These are phyloP conservation scores for Pelecanus crispus DNA, from an alignment of 2,113 vertebrate species.

Conservation along the genomic window DNA sequence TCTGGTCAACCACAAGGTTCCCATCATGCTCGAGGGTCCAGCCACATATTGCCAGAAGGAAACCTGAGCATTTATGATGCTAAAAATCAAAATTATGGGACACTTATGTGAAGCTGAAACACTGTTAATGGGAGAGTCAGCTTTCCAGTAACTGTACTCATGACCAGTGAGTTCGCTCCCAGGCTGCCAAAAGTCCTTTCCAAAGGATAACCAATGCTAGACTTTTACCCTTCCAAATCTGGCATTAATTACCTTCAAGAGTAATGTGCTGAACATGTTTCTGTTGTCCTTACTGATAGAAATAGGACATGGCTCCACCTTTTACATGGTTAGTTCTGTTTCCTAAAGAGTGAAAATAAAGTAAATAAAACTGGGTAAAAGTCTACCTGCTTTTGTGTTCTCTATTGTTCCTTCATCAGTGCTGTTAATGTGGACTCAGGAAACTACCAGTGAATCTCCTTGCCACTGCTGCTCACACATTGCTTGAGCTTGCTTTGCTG, in stretches of 20 bases:
- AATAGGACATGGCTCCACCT: neutral
- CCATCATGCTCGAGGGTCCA: neutral
- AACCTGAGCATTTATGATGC: neutral
- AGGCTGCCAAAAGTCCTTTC: neutral
- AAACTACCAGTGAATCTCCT: neutral
- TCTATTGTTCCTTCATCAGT: neutral
- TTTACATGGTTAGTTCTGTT: neutral
- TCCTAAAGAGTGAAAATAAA: neutral
- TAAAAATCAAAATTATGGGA: neutral
- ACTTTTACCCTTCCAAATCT: neutral
- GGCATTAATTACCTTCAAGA: neutral
- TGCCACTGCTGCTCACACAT: neutral
- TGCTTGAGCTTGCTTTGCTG: neutral
- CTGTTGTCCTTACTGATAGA: neutral
- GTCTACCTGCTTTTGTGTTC: neutral
- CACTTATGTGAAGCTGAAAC: neutral
- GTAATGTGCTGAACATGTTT: neutral
- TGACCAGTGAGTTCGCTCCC: neutral
- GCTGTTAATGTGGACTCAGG: neutral
- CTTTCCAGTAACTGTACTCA: neutral
- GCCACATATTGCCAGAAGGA: neutral
- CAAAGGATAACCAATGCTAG: neutral
- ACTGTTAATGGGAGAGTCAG: neutral
- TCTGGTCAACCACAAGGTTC: neutral
- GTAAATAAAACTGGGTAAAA: neutral